phyloP scores from a whole-genome alignment of 2,888 invertebrate species.

The Notodonta ziczac region DNA sequence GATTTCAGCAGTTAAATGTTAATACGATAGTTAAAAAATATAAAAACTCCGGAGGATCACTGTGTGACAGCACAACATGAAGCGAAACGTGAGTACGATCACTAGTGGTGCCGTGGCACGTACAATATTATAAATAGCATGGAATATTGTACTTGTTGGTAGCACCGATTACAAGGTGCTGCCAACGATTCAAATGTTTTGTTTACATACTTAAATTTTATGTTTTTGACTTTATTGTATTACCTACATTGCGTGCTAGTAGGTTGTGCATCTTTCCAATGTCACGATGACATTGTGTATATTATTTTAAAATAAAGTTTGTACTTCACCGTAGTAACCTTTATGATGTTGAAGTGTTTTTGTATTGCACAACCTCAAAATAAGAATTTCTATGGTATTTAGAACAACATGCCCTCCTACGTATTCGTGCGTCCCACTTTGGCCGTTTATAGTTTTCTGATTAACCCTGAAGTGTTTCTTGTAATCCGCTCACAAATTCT shows the following conservation, averaged over 20 bases:
- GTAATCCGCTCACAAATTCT: constrained; percentile 35
- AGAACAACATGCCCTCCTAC: constrained; percentile 59
- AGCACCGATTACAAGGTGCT: constrained; percentile 51
- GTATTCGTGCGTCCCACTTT: constrained; percentile 56
- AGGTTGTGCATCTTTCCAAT: constrained; percentile 16
- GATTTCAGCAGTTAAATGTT: constrained; percentile 38
- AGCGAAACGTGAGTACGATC: constrained; percentile 78
- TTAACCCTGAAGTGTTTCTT: constrained; percentile 62
- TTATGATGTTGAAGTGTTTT: constrained; percentile 17
- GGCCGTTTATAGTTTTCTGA: constrained; percentile 56
- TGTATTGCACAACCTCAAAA: constrained; percentile 34
- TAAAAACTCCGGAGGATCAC: constrained; percentile 35
- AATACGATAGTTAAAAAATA: constrained; percentile 36
- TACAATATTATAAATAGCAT: constrained; percentile 48
- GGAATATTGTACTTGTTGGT: constrained; percentile 49
- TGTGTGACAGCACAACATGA: constrained; percentile 65
- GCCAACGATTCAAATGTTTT: constrained; percentile 61
- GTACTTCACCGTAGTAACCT: neutral
- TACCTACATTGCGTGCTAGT: constrained; percentile 13
- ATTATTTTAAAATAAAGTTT: neutral
- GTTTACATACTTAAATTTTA: constrained; percentile 54
- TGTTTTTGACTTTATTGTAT: constrained; percentile 22
- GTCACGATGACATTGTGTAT: constrained; percentile 13
- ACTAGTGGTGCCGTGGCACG: constrained; percentile 28
- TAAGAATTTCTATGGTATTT: constrained; percentile 48